Evolutionary conservation across 2,797 vertebrate genomes (phyloP).

Genomic region (Notolepis coatsorum): DNA sequence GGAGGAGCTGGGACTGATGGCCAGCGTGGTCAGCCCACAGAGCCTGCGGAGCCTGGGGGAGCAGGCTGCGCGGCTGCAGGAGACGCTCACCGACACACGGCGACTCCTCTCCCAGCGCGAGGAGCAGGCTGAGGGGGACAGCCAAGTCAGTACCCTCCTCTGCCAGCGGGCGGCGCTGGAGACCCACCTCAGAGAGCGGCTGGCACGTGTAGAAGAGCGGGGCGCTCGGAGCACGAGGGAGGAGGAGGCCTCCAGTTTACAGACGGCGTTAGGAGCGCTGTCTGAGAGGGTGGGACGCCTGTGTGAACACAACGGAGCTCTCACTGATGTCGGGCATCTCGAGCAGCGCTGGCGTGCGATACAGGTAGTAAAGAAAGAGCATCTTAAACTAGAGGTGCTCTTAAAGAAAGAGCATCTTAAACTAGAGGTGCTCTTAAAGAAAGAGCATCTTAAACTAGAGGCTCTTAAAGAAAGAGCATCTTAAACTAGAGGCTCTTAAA

Average conservation of each 20-base stretch:
- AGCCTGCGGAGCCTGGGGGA: conserved; percentile 77
- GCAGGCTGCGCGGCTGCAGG: conserved; percentile 61
- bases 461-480: too few species aligned
- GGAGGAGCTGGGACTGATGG: conserved; percentile 80
- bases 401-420: too few species aligned
- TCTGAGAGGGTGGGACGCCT: conserved; percentile 10
- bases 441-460: too few species aligned
- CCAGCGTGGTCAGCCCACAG: conserved; percentile 65
- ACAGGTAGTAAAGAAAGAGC: too few species aligned
- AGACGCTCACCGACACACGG: conserved; percentile 74
- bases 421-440: too few species aligned
- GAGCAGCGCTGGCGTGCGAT: conserved; percentile 47
- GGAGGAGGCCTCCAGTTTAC: conserved; percentile 29
- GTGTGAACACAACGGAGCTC: not conserved
- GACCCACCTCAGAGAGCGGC: conserved; percentile 21
- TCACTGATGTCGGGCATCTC: conserved; percentile 35
- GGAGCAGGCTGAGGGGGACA: conserved; percentile 79
- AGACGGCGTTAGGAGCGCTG: conserved; percentile 25
- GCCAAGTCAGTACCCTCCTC: conserved; percentile 44
- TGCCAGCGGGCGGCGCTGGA: conserved; percentile 59
- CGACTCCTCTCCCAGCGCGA: conserved; percentile 85
- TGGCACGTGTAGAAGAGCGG: not conserved
- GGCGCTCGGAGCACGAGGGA: conserved; percentile 10
- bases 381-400: too few species aligned
- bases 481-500: too few species aligned